Evolutionary conservation across 2,888 invertebrate species (phyloP).

Genomic region (Penaeus monodon): DNA sequence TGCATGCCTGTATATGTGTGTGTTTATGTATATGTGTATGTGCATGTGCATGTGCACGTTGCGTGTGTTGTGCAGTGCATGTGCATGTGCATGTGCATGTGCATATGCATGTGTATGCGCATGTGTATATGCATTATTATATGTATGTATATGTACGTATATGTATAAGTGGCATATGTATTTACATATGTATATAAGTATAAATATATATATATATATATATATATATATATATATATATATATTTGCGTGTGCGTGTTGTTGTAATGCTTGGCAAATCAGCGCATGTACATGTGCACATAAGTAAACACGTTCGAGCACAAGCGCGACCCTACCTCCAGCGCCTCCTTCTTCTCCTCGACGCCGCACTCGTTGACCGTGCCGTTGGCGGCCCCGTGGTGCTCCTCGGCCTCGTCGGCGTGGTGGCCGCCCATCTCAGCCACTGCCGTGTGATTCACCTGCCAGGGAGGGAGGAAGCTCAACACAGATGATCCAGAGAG

Average conservation of each 20-base stretch:
- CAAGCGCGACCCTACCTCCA: slow-evolving; percentile 16
- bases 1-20: background rate
- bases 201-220: slow-evolving; percentile 13
- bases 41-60: slow-evolving; percentile 10
- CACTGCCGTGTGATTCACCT: slow-evolving; percentile 59
- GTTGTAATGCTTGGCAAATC: background rate
- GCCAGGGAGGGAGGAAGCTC: background rate
- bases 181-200: no score
- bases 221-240: slow-evolving; percentile 1
- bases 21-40: background rate
- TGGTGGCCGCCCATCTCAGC: slow-evolving; percentile 25
- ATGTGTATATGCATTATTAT: slow-evolving; percentile 14
- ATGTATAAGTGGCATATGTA: no score
- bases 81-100: background rate
- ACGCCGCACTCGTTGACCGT: slow-evolving; percentile 26
- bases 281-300: background rate
- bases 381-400: background rate
- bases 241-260: background rate
- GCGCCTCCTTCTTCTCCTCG: slow-evolving; percentile 17
- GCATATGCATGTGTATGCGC: background rate
- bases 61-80: no score
- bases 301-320: background rate
- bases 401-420: slow-evolving; percentile 22
- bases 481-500: no score
- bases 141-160: slow-evolving; percentile 15